phyloP scores from a whole-genome alignment of 2,888 invertebrate genomes.

The Lithophane leautieri region DNA sequence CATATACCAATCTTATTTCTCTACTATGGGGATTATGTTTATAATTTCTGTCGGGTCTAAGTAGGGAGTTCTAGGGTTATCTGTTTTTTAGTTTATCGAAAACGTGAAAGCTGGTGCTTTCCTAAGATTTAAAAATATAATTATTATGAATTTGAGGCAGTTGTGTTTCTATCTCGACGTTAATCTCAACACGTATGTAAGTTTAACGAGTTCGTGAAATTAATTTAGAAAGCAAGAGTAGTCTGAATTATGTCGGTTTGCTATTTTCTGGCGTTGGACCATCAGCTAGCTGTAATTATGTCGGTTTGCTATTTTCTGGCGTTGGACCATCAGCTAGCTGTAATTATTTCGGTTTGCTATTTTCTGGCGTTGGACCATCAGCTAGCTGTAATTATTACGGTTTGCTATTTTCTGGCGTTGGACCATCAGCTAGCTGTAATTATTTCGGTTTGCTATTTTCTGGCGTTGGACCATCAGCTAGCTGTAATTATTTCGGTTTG shows the following conservation, averaged over 20 bases:
- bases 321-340: too few relatives aligned
- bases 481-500: too few relatives aligned
- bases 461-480: constrained; percentile 2
- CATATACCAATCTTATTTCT: background rate
- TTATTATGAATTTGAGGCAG: too few relatives aligned
- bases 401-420: too few relatives aligned
- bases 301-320: too few relatives aligned
- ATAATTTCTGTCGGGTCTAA: background rate
- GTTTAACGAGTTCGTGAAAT: background rate
- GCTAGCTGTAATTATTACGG: too few relatives aligned
- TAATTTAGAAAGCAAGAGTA: background rate
- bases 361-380: too few relatives aligned
- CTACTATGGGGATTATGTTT: background rate
- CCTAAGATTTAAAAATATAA: background rate
- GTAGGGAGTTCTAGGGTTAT: background rate
- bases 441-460: background rate
- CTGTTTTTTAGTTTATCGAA: background rate
- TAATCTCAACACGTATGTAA: background rate
- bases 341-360: too few relatives aligned
- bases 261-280: background rate
- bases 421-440: constrained; percentile 4
- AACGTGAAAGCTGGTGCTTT: background rate
- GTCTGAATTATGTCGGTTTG: background rate
- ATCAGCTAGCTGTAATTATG: too few relatives aligned
- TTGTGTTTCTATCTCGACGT: background rate